Conservation (phyloP, 64 coral and sea anemone genomes). For the Hydrozoanthus tunicans region DNA sequence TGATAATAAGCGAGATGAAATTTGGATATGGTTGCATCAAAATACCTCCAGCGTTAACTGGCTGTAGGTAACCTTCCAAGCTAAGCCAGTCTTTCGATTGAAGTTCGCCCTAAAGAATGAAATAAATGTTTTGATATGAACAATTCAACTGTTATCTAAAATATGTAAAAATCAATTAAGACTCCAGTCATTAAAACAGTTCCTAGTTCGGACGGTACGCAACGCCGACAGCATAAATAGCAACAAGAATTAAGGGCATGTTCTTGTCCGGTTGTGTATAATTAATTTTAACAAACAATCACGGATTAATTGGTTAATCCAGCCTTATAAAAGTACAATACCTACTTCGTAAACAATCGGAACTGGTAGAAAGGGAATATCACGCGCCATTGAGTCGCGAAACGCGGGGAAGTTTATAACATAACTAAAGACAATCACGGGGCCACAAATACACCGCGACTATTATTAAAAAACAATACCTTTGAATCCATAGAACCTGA, state of each 20-base stretch:
- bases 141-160: no score
- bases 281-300: not conserved
- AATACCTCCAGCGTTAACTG: constrained; percentile 33
- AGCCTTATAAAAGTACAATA: constrained; percentile 4
- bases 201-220: no score
- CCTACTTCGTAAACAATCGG: constrained; percentile 34
- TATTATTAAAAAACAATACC: not conserved
- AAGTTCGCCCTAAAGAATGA: not conserved
- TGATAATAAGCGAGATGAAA: no score
- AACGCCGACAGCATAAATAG: no score
- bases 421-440: not conserved
- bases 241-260: no score
- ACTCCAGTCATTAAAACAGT: no score
- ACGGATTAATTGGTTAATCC: not conserved
- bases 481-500: constrained; percentile 28
- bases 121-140: not conserved
- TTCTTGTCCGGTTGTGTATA: not conserved
- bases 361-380: constrained; percentile 21
- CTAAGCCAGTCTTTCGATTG: constrained; percentile 31
- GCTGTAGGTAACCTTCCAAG: constrained; percentile 21
- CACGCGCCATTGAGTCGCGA: constrained; percentile 23
- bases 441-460: not conserved
- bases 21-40: no score
- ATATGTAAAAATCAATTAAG: no score
- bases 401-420: not conserved